Base-by-base conservation (phyloP, 2,113 vertebrate genomes). In the Triplophysa dalaica region DNA sequence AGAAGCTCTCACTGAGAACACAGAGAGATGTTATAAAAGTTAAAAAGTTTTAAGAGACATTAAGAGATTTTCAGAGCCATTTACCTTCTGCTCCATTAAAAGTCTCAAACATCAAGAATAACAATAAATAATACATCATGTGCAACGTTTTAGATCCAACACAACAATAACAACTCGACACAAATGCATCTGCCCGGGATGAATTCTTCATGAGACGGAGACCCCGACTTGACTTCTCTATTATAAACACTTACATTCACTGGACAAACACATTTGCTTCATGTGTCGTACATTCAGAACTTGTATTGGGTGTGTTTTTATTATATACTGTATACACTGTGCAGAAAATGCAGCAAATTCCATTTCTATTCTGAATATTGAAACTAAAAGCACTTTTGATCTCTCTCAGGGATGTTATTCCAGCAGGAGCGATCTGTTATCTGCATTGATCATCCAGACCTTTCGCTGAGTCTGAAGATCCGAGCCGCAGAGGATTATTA, bases 91-190 rank as follows among this genome's bases (percentile, higher is more conserved):
- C 45, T 70, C 67, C 45, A 70, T 70, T 70, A 50, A 26, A 24
- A 19, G 68, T 21, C 10, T 19, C 21, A 16, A 14, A 13, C 43
- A 26, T 29, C 26, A 69, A 70, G 48, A 52, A 22, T 33, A 17
- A 72, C 38, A 17, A 5, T 72, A n/a, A 72, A 58, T 72, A 72
- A 72, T 58, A 41, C 69, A 72, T 56, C 33, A 72, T 48, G 48
- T 58, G 19, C 50, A 56, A 8, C 14, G 19, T 38, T 56, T n/a
- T 12, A 21, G 17, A 58, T 14, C 26, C 10, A 72, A 72, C 19
- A 72, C 26, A 58, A 72, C 38, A 33, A 70, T n/a, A 52, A n/a
- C 48, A 33, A 24, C 50, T 17, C 26, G 7, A 8, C 16, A 19
- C 5, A 70, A 54, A 56, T 16, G 26, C 26, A 58, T 21, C 9